These are phyloP conservation scores for Lutjanus campechanus DNA, from an alignment of 2,797 vertebrate species.

Conservation along the genomic window DNA sequence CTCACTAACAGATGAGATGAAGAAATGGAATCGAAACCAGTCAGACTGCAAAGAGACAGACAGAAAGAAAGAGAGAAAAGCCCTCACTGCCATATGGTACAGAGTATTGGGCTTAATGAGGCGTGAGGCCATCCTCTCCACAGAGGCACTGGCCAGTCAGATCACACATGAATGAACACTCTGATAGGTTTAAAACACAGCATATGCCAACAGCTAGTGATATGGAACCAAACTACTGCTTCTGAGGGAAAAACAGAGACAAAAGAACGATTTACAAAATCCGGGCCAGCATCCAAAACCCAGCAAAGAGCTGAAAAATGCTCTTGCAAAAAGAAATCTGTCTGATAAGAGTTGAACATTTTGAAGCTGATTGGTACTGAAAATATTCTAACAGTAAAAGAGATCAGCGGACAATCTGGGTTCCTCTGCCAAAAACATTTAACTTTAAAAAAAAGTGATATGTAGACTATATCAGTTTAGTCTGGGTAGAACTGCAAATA, in stretches of 20 bases:
- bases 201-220: slow-evolving; percentile 70
- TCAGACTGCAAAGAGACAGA: slow-evolving; percentile 34
- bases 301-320: slow-evolving; percentile 41
- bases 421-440: background rate
- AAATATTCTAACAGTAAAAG: slow-evolving; percentile 18
- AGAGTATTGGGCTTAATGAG: slow-evolving; percentile 82
- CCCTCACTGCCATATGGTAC: slow-evolving; percentile 80
- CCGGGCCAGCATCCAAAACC: slow-evolving; percentile 17
- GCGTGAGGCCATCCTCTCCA: slow-evolving; percentile 77
- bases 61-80: slow-evolving; percentile 54
- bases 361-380: slow-evolving; percentile 29
- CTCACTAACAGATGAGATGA: slow-evolving; percentile 65
- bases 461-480: slow-evolving; percentile 6
- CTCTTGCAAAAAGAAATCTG: slow-evolving; percentile 20
- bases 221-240: slow-evolving; percentile 69
- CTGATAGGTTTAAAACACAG: slow-evolving; percentile 76
- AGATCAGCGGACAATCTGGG: slow-evolving; percentile 30
- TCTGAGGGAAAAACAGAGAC: slow-evolving; percentile 35
- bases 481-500: slow-evolving; percentile 14
- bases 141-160: slow-evolving; percentile 73
- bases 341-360: slow-evolving; percentile 32
- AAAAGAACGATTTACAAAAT: slow-evolving; percentile 23
- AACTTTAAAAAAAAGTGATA: slow-evolving; percentile 1
- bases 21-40: slow-evolving; percentile 67
- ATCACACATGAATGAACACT: slow-evolving; percentile 77